Evolutionary conservation across 2,797 vertebrate species (phyloP), one percentile per base, ranked within the genome.

Genomic region (Agapornis canus): DNA sequence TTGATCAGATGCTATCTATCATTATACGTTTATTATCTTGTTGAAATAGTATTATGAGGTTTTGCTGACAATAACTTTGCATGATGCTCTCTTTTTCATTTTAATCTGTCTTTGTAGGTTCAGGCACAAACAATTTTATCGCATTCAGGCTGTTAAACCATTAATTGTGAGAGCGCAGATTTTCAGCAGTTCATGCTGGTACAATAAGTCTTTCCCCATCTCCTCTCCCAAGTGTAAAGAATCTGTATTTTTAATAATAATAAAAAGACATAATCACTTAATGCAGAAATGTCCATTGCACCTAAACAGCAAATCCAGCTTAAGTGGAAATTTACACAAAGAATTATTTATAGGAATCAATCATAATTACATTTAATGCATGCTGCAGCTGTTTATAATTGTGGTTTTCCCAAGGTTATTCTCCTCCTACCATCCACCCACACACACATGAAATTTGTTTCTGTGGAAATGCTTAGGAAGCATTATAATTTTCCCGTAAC

Each of bases 291-390:
- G 86, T 92, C 66, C 69, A 94, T 93, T 97, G 90, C 96, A 97
- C 82, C 94, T 32, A 10, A 98, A 98, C 96, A 99, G 97, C 97
- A 97, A 98, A 98, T 98, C 98, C 96, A 97, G 97, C 97, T 98
- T 98, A 97, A 98, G 98, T 98, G 97, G 88, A 98, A 98, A 98
- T 98, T 97, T 98, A 98, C 98, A 98, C 98, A 99, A 98, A 98
- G 98, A 99, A 99, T 99, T 99, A 98, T 99, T 99, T 98, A 99
- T 98, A 98, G 97, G 98, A 98, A 99, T 99, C 98, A 99, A 99
- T 98, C 98, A 98, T 99, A 99, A 99, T 98, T 98, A 98, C 97
- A 98, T 98, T 98, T 98, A 98, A 98, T 98, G 97, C 97, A 97
- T 98, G 98, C 98, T 98, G 98, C 97, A 98, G 97, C 97, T 98